Evolutionary conservation across 2,797 vertebrate genomes (phyloP).

Genomic region (Euphonia xanthogaster): DNA sequence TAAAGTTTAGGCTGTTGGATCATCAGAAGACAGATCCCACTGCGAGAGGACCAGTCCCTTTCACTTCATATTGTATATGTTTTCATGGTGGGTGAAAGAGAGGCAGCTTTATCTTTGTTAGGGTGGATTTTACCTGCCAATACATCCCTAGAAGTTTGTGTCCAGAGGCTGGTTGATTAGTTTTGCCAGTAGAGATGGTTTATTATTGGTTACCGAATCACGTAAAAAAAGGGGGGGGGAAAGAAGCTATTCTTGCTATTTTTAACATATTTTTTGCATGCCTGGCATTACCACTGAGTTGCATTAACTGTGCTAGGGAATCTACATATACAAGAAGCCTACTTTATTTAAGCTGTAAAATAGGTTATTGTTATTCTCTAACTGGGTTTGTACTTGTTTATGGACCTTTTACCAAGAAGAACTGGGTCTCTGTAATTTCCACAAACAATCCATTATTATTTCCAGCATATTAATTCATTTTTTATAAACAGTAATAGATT

Average conservation of each 20-base stretch:
- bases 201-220: constrained; percentile 50
- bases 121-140: constrained; percentile 15
- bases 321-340: background rate
- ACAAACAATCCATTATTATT: background rate
- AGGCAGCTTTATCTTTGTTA: background rate
- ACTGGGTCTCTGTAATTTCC: background rate
- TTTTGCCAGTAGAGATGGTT: constrained; percentile 27
- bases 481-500: background rate
- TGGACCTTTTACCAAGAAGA: background rate
- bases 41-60: background rate
- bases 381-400: background rate
- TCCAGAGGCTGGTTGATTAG: constrained; percentile 32
- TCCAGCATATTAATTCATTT: background rate
- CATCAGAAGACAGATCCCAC: background rate
- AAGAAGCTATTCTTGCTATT: background rate
- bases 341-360: background rate
- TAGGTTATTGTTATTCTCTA: background rate
- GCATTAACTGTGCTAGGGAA: background rate
- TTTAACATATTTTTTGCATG: constrained; percentile 37
- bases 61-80: background rate
- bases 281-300: background rate
- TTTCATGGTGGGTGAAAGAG: constrained; percentile 7
- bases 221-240: background rate
- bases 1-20: background rate
- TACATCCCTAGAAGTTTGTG: background rate